Evolutionary conservation across 2,888 invertebrate genomes (phyloP).

Genomic region (Brenthis ino): DNA sequence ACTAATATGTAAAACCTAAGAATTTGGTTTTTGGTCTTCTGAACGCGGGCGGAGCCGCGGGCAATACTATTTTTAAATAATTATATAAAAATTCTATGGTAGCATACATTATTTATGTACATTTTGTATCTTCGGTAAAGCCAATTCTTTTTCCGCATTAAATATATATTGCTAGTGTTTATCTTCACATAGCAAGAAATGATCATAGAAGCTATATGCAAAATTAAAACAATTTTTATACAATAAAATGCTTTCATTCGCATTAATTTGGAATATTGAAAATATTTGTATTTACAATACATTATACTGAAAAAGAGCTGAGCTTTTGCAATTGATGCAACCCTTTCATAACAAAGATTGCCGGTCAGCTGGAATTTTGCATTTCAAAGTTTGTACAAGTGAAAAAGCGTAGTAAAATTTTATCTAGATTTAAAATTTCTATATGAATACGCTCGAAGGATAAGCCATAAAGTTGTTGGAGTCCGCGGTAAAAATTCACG

Average conservation of each 20-base stretch:
- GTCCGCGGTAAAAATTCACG: constrained; percentile 70
- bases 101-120: too few relatives aligned
- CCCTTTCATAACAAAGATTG: constrained; percentile 34
- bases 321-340: constrained; percentile 30
- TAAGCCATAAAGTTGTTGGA: constrained; percentile 69
- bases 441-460: constrained; percentile 63
- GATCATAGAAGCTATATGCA: constrained; percentile 6
- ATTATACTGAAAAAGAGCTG: constrained; percentile 22
- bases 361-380: constrained; percentile 34
- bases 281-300: constrained; percentile 26
- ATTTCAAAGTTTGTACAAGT: constrained; percentile 45
- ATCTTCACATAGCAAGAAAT: too few relatives aligned
- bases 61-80: too few relatives aligned
- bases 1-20: too few relatives aligned
- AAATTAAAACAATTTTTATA: constrained; percentile 9
- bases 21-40: too few relatives aligned
- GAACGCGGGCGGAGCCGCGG: too few relatives aligned
- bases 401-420: constrained; percentile 46
- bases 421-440: constrained; percentile 48
- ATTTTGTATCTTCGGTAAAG: too few relatives aligned
- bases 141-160: too few relatives aligned
- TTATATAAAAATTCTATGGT: too few relatives aligned
- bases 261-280: constrained; percentile 24
- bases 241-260: constrained; percentile 10
- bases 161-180: too few relatives aligned